Conservation (phyloP, 2,113 vertebrate species). For the Penelope pileata region DNA sequence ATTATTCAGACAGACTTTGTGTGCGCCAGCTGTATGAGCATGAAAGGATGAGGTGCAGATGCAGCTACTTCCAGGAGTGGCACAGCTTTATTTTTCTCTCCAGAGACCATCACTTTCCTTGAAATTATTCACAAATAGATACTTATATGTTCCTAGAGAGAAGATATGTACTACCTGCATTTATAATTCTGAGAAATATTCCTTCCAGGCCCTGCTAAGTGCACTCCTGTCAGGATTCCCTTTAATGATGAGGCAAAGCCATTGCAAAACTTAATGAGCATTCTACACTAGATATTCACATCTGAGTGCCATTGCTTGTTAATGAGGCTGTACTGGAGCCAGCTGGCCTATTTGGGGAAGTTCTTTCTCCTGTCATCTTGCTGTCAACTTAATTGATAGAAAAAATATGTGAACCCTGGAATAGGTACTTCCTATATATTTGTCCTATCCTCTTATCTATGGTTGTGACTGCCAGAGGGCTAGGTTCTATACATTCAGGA, state of each 20-base stretch:
- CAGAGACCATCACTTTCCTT: not conserved
- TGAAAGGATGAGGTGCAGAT: not conserved
- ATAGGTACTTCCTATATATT: not conserved
- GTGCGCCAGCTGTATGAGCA: not conserved
- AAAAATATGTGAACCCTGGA: not conserved
- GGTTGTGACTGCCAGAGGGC: not conserved
- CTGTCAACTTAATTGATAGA: not conserved
- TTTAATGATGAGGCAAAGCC: not conserved
- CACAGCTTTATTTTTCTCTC: not conserved
- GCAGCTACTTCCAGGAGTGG: not conserved
- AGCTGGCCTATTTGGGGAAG: constrained; percentile 24
- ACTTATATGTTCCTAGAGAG: not conserved
- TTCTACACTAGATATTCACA: not conserved
- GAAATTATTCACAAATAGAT: not conserved
- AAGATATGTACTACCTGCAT: not conserved
- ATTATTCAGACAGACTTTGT: not conserved
- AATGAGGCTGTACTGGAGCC: constrained; percentile 45
- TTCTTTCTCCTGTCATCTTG: constrained; percentile 8
- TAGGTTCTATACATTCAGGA: not conserved
- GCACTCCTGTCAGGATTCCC: constrained; percentile 37
- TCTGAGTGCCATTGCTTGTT: constrained; percentile 35
- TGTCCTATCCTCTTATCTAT: not conserved
- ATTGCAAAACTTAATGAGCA: constrained; percentile 20
- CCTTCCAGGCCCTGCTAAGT: constrained; percentile 1
- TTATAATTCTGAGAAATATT: not conserved